These are phyloP conservation scores for Pedionomus torquatus DNA, from an alignment of 2,113 vertebrate species.

Conservation along the genomic window DNA sequence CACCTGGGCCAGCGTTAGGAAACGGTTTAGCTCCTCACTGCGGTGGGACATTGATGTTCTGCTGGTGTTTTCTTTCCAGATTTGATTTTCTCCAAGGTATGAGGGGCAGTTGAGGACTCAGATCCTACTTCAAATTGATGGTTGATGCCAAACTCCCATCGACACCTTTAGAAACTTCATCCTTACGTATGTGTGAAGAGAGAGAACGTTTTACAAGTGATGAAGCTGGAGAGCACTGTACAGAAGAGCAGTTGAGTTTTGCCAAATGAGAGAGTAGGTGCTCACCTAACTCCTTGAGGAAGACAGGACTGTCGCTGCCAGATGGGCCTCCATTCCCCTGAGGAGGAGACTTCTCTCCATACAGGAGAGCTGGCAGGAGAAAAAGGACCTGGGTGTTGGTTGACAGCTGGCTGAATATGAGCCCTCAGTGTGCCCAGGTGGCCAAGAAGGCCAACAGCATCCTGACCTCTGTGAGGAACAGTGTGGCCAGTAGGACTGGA, in stretches of 20 bases:
- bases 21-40: background rate
- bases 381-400: too few relatives aligned
- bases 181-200: background rate
- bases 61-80: background rate
- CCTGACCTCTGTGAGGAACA: too few relatives aligned
- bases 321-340: too few relatives aligned
- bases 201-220: background rate
- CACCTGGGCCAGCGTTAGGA: background rate
- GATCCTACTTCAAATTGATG: background rate
- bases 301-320: too few relatives aligned
- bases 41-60: fast-evolving
- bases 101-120: background rate
- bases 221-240: background rate
- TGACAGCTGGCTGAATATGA: too few relatives aligned
- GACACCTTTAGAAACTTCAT: background rate
- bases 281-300: too few relatives aligned
- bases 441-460: too few relatives aligned
- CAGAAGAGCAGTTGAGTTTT: background rate
- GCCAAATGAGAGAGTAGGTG: background rate
- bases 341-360: too few relatives aligned
- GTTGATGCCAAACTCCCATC: background rate
- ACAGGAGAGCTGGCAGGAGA: too few relatives aligned
- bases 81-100: background rate
- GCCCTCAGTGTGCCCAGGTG: too few relatives aligned
- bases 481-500: too few relatives aligned